Evolutionary conservation across 2,113 vertebrate genomes (phyloP).

Genomic region (Sinocyclocheilus maitianheensis): DNA sequence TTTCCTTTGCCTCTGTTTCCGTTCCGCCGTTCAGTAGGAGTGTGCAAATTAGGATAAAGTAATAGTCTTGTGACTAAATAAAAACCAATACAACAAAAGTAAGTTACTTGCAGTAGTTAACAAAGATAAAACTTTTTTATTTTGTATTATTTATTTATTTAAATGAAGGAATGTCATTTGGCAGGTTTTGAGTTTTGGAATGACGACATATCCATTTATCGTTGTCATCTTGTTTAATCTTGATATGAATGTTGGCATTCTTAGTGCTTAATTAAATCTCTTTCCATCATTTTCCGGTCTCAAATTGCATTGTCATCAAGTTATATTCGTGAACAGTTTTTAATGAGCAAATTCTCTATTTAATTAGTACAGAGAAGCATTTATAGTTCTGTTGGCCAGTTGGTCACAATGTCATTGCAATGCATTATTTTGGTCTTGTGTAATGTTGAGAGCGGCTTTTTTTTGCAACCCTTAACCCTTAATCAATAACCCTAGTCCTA

Average conservation of each 20-base stretch:
- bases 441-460: not conserved
- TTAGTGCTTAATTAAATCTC: conserved; percentile 15
- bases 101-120: conserved; percentile 54
- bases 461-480: not conserved
- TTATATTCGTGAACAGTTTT: not conserved
- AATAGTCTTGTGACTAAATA: not conserved
- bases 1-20: conserved; percentile 66
- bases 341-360: conserved; percentile 3
- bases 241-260: not conserved
- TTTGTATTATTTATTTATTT: not conserved
- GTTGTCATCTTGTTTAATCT: not conserved
- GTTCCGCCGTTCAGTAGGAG: not conserved
- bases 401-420: not conserved
- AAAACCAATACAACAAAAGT: conserved; percentile 26
- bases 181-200: not conserved
- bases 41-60: conserved; percentile 11
- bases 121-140: conserved; percentile 28
- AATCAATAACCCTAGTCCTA: not conserved
- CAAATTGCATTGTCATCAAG: conserved; percentile 23
- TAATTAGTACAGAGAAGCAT: conserved; percentile 13
- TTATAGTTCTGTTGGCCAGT: not conserved
- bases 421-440: not conserved
- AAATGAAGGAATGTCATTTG: not conserved
- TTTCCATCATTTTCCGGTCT: not conserved
- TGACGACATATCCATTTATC: not conserved